Percentiles rank a stretch among this genome's conserved stretches.
Conservation (phyloP, 2,888 invertebrate species). For the Latheticus oryzae region DNA sequence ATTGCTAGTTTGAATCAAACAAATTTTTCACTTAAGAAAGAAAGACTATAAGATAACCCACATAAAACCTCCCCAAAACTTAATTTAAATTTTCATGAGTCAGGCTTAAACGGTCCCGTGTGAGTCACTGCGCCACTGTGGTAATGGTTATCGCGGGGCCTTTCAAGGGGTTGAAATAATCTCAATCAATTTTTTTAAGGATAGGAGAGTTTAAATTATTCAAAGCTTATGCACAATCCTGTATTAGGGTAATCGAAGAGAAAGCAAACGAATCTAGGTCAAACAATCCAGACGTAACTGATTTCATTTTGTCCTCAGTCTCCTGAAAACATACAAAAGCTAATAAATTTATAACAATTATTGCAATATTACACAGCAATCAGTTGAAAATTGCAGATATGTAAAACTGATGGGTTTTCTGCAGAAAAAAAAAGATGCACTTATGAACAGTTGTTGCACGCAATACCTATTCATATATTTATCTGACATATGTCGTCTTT, state of each 20-base stretch:
- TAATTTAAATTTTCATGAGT: conserved; percentile 48
- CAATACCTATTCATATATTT: too few relatives aligned
- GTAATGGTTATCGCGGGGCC: conserved; percentile 27
- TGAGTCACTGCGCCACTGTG: conserved; percentile 41
- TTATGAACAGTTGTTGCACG: too few relatives aligned
- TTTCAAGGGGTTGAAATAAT: conserved; percentile 40
- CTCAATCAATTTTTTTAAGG: conserved; percentile 38
- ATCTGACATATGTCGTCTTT: too few relatives aligned
- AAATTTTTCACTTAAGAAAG: conserved; percentile 42
- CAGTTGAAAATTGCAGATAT: too few relatives aligned
- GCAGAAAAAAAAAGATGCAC: too few relatives aligned
- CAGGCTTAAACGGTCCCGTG: conserved; percentile 45
- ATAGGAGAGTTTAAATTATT: conserved; percentile 27
- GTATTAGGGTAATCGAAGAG: conserved; percentile 10
- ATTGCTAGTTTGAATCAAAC: conserved; percentile 51
- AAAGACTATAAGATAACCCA: conserved; percentile 1
- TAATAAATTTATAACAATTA: too few relatives aligned
- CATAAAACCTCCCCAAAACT: conserved; percentile 26
- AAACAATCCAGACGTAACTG: neutral
- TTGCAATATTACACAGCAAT: too few relatives aligned
- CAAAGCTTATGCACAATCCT: conserved; percentile 10
- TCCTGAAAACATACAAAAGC: too few relatives aligned
- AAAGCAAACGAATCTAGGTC: conserved; percentile 9
- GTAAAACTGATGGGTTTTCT: too few relatives aligned
- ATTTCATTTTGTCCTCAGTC: too few relatives aligned